Conservation (phyloP, 2,888 invertebrate species). For the Leptinotarsa haldemani region DNA sequence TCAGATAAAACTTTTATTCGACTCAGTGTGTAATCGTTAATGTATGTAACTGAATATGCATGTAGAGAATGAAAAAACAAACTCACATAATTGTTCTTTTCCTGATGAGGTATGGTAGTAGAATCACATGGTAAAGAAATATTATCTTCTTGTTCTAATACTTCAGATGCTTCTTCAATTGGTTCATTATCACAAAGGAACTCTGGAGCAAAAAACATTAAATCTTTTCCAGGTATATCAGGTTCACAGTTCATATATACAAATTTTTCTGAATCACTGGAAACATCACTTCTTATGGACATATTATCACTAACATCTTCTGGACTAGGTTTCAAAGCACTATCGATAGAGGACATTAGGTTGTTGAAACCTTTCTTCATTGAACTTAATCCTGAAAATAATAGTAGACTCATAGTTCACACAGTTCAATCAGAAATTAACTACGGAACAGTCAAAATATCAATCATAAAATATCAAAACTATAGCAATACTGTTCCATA, state of each 20-base stretch:
- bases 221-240: slow-evolving; percentile 77
- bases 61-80: too few relatives aligned
- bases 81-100: neutral
- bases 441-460: neutral
- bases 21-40: too few relatives aligned
- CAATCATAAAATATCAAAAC: neutral
- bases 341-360: slow-evolving; percentile 86
- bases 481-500: too few relatives aligned
- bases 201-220: slow-evolving; percentile 72
- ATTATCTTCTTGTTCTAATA: slow-evolving; percentile 75
- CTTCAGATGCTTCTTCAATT: slow-evolving; percentile 88
- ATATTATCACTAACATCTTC: slow-evolving; percentile 82
- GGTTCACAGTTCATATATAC: slow-evolving; percentile 76
- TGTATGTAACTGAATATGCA: too few relatives aligned
- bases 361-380: slow-evolving; percentile 87
- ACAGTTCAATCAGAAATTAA: neutral
- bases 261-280: slow-evolving; percentile 89
- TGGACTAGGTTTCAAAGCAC: slow-evolving; percentile 78
- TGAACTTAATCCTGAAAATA: slow-evolving; percentile 73
- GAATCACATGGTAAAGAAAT: slow-evolving; percentile 10
- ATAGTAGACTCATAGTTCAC: neutral
- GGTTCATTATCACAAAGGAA: slow-evolving; percentile 60
- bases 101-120: neutral
- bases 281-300: slow-evolving; percentile 83
- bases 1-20: too few relatives aligned